These are phyloP conservation scores for Agrochola litura DNA, from an alignment of 2,888 invertebrate genomes.

Conservation along the genomic window DNA sequence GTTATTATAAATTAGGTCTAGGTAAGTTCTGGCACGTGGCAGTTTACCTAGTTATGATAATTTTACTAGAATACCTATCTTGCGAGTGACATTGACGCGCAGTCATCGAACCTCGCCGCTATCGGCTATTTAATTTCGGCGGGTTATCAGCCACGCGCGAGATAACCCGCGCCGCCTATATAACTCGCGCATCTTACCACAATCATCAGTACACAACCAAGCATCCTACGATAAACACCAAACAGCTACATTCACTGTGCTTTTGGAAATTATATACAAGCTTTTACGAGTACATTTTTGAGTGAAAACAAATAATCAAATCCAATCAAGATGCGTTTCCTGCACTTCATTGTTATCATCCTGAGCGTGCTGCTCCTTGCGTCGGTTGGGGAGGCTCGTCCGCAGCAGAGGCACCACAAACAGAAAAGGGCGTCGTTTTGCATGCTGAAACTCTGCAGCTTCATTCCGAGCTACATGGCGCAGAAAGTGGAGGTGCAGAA, in stretches of 20 bases:
- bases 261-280: conserved; percentile 55
- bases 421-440: conserved; percentile 79
- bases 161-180: conserved; percentile 85
- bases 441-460: conserved; percentile 82
- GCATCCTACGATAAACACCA: conserved; percentile 75
- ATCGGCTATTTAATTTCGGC: conserved; percentile 75
- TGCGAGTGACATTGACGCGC: conserved; percentile 84
- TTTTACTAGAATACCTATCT: conserved; percentile 83
- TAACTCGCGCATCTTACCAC: conserved; percentile 74
- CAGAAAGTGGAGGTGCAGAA: conserved; percentile 71
- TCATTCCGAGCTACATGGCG: conserved; percentile 63
- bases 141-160: conserved; percentile 87
- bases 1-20: conserved; percentile 12
- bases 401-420: conserved; percentile 68
- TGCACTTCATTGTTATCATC: conserved; percentile 74
- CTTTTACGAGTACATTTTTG: conserved; percentile 41
- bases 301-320: conserved; percentile 59
- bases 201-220: conserved; percentile 81
- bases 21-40: conserved; percentile 50
- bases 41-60: conserved; percentile 79
- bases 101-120: conserved; percentile 86
- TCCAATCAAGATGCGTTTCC: conserved; percentile 80
- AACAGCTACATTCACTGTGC: conserved; percentile 51
- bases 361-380: conserved; percentile 73
- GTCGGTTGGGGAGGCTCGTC: conserved; percentile 71